Evolutionary conservation across 2,888 invertebrate species (phyloP).

Genomic region (Chelonus formosanus): DNA sequence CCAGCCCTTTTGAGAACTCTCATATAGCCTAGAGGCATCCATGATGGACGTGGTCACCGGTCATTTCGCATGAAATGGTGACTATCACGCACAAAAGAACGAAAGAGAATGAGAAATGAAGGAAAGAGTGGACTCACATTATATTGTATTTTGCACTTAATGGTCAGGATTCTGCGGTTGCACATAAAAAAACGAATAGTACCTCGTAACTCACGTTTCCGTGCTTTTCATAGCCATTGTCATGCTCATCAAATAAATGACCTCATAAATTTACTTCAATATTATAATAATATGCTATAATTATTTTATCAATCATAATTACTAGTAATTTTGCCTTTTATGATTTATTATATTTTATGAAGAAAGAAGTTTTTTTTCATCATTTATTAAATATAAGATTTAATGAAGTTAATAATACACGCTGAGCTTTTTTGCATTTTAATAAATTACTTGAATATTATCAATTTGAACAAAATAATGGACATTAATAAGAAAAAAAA

Average conservation of each 20-base stretch:
- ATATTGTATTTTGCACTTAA: slow-evolving; percentile 13
- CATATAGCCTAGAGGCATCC: slow-evolving; percentile 31
- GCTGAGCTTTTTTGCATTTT: too few species aligned
- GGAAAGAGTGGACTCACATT: background rate
- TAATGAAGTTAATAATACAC: too few species aligned
- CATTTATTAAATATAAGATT: too few species aligned
- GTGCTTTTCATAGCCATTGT: slow-evolving; percentile 16
- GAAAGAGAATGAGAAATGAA: slow-evolving; percentile 1
- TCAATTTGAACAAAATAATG: slow-evolving; percentile 7
- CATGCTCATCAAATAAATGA: slow-evolving; percentile 11
- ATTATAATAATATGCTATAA: slow-evolving; percentile 8
- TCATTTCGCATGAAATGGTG: slow-evolving; percentile 40
- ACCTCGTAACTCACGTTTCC: slow-evolving; percentile 11
- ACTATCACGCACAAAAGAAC: slow-evolving; percentile 34
- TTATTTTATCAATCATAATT: background rate
- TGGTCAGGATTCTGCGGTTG: slow-evolving; percentile 12
- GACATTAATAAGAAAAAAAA: background rate
- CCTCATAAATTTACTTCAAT: slow-evolving; percentile 10
- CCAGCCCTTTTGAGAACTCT: slow-evolving; percentile 17
- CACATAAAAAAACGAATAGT: slow-evolving; percentile 3
- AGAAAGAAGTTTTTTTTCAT: too few species aligned
- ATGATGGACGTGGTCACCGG: slow-evolving; percentile 42
- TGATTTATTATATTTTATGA: background rate
- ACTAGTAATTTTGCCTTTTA: background rate
- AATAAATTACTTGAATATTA: too few species aligned